phyloP scores from a whole-genome alignment of 1,140 invertebrate species.

The Campodea augens region DNA sequence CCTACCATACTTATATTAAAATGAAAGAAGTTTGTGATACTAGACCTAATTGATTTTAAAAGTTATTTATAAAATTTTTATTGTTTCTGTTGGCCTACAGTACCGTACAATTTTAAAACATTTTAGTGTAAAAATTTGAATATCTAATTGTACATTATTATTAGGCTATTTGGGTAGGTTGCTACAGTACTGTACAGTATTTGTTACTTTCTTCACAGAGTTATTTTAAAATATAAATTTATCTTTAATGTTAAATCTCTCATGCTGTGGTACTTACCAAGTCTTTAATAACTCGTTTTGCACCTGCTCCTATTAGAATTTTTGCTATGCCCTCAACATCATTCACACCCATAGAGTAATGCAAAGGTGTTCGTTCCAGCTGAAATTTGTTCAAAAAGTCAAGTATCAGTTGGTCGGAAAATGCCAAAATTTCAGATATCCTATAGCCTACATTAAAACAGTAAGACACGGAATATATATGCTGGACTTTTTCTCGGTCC shows the following conservation, averaged over 20 bases:
- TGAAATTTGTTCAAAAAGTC: conserved; percentile 25
- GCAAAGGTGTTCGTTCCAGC: conserved; percentile 65
- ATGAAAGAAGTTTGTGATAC: too few species aligned
- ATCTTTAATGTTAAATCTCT: too few species aligned
- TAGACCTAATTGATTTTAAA: too few species aligned
- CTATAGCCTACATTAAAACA: conserved; percentile 4
- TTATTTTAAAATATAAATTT: too few species aligned
- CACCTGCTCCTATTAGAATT: conserved; percentile 58
- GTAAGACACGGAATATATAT: conserved; percentile 2
- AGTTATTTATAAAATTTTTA: too few species aligned
- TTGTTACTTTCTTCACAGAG: too few species aligned
- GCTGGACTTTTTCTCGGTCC: not conserved
- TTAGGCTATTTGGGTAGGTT: too few species aligned
- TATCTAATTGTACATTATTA: too few species aligned
- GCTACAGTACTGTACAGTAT: not conserved
- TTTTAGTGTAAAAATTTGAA: too few species aligned
- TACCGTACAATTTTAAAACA: too few species aligned
- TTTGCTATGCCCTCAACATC: conserved; percentile 57
- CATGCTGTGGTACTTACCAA: conserved; percentile 30
- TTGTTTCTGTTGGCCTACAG: too few species aligned
- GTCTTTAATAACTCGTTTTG: conserved; percentile 61
- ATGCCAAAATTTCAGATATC: not conserved
- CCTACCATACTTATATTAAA: too few species aligned
- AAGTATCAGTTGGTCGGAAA: conserved; percentile 9
- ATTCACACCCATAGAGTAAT: conserved; percentile 76